Base-by-base conservation (phyloP, 2,888 invertebrate genomes). In the Netelia fuscicornis region DNA sequence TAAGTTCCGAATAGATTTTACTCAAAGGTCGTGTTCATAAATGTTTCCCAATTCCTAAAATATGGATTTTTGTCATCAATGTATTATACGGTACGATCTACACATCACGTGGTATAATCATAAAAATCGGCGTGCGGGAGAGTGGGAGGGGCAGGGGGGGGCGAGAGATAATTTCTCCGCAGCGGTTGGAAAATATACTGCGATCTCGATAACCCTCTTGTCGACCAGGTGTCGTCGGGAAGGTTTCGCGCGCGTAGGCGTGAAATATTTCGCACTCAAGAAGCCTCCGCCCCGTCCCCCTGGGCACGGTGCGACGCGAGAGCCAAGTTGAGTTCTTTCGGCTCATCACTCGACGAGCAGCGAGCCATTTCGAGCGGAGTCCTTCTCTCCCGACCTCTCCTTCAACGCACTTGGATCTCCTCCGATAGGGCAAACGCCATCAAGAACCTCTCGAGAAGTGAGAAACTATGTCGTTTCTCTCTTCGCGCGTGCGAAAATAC, bases 191-290 rank as follows among this genome's bases (percentile, higher is more conserved):
- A 68, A 68, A 83, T 71, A 56, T 72, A 77, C 54, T 60, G 72
- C 72, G 77, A 77, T 84, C 67, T 37, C 58, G 84, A 81, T 84
- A 77, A 77, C 30, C 65, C n/a, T 60, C 37, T 67, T 68, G 76
- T 84, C 67, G 64, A 62, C 84, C 81, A 84, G 84, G 84, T 84
- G 84, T 84, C 84, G 71, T 74, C 68, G 56, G 37, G 37, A 37
- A 52, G 48, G 62, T 83, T 74, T 62, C 37, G 44, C 67, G 77
- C 67, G 72, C 72, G 81, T 67, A 68, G 70, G 81, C 60, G 76
- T 77, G 76, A 84, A 70, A 84, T 77, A 76, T 81, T 71, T 71
- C 67, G 64, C 67, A 72, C 81, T 74, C 77, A 17, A 48, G 70
- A 56, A 60, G 65, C 64, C 62, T 52, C 37, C 37, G 6, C 37